Conservation (phyloP, 1,140 invertebrate genomes). For the Drosophila parabipectinata region DNA sequence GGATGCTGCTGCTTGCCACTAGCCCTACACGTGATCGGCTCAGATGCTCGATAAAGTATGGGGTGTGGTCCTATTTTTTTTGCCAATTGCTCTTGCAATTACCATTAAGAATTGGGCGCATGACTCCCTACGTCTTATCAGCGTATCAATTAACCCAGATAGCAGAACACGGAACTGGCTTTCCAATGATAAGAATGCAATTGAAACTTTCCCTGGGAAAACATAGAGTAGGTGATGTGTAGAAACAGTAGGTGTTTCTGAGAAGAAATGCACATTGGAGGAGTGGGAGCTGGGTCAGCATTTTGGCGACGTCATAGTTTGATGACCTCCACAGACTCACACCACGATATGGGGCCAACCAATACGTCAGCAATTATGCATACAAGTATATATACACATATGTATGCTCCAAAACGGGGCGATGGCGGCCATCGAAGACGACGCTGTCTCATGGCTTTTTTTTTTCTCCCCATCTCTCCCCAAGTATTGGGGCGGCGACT, state of each 20-base stretch:
- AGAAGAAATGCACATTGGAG: constrained; percentile 25
- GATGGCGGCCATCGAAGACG: constrained; percentile 56
- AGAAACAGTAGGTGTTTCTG: neutral
- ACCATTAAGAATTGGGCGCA: constrained; percentile 16
- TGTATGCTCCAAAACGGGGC: constrained; percentile 41
- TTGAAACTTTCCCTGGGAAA: constrained; percentile 10
- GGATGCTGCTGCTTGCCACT: constrained; percentile 41
- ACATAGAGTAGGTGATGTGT: neutral
- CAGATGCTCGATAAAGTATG: neutral
- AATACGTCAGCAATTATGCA: constrained; percentile 36
- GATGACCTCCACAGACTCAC: constrained; percentile 61
- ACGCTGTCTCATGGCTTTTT: constrained; percentile 43
- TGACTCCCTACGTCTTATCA: constrained; percentile 48
- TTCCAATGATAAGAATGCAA: constrained; percentile 23
- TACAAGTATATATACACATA: constrained; percentile 22
- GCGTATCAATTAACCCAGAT: constrained; percentile 70
- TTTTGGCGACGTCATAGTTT: constrained; percentile 70
- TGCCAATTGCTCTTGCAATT: constrained; percentile 4
- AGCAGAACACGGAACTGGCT: constrained; percentile 48
- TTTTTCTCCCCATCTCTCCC: constrained; percentile 14
- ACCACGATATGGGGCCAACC: constrained; percentile 4
- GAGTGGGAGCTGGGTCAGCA: constrained; percentile 24
- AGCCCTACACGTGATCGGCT: constrained; percentile 14
- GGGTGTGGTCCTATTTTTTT: constrained; percentile 22
- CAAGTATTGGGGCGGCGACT: constrained; percentile 44